These are phyloP conservation scores for Rhyacophila brunnea DNA, from an alignment of 1,140 invertebrate species.

Conservation along the genomic window DNA sequence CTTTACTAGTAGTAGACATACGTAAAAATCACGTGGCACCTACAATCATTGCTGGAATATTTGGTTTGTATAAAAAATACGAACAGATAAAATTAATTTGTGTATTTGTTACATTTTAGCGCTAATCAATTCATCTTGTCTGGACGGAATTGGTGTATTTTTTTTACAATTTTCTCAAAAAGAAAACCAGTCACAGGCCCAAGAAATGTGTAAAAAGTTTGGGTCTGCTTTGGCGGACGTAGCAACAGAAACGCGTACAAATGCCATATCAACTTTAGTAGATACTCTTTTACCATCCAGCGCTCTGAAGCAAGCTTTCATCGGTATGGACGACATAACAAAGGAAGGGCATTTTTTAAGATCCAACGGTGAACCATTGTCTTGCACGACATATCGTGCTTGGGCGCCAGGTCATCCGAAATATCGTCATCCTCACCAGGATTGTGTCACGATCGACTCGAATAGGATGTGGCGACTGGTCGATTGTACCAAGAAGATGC, in stretches of 20 bases:
- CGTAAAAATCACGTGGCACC: not conserved
- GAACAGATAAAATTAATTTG: too few relatives aligned
- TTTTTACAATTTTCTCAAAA: conserved; percentile 43
- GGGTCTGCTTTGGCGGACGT: conserved; percentile 60
- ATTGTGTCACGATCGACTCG: conserved; percentile 58
- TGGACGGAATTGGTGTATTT: conserved; percentile 62
- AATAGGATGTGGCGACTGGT: conserved; percentile 57
- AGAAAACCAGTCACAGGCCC: conserved; percentile 58
- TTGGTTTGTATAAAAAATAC: too few relatives aligned
- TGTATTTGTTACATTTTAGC: conserved; percentile 45
- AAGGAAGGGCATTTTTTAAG: conserved; percentile 44
- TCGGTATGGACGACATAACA: conserved; percentile 56
- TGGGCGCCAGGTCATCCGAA: conserved; percentile 65
- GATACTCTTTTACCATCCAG: conserved; percentile 35
- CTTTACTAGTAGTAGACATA: not conserved
- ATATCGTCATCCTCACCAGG: conserved; percentile 42
- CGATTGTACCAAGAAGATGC: conserved; percentile 51
- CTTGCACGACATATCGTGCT: conserved; percentile 60
- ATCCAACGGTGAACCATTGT: conserved; percentile 54
- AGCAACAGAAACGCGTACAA: conserved; percentile 57
- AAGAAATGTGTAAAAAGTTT: conserved; percentile 51
- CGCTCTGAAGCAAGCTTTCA: conserved; percentile 48
- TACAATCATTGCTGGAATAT: too few relatives aligned
- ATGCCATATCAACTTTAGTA: conserved; percentile 48
- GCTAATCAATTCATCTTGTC: conserved; percentile 53